Base-by-base conservation (phyloP, 2,888 invertebrate genomes). In the Tetranychus truncatus region DNA sequence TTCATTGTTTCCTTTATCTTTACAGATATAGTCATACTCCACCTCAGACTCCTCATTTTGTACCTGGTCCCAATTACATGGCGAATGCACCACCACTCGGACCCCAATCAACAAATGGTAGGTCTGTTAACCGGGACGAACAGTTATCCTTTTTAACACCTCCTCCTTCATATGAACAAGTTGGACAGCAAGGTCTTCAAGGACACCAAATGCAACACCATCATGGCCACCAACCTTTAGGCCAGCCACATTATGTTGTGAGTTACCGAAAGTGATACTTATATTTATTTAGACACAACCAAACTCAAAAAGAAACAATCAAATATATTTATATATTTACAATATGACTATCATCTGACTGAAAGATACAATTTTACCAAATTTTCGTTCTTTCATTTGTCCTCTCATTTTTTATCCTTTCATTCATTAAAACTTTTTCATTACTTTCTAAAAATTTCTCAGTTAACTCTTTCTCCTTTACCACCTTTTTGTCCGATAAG, bases 1-100 rank as follows among this genome's bases (percentile, higher is more conserved):
- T 45, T 72, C 44, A 9, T 72, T 45, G 34, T 72, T 45, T 45
- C 34, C 11, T 55, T 55, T 15, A 55, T 55, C 55, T 55, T 55
- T 55, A 15, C 69, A 78, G 79, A 71, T 79, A 77, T 75, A 78
- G 78, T 76, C 78, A 79, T 73, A 78, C 79, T 75, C 79, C 79
- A 66, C 78, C 79, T 75, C 79, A 79, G 76, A 79, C 79, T 74
- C 79, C 79, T 73, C 78, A 79, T 76, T 79, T 78, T 75, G 76
- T 67, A 20, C 65, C 71, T 65, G 65, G 34, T 15, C 24, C 21
- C 69, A 55, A 21, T 45, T 46, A 71, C 11, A 34, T 44, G 24
- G 24, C 46, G 15, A 71, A 46, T 55, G 46, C 45, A 55, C 24
- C 66, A 21, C 55, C 44, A 20, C 45, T 73, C 9, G 75, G 74